Base-by-base conservation (phyloP, 2,888 invertebrate genomes). In the Abrostola triplasia region DNA sequence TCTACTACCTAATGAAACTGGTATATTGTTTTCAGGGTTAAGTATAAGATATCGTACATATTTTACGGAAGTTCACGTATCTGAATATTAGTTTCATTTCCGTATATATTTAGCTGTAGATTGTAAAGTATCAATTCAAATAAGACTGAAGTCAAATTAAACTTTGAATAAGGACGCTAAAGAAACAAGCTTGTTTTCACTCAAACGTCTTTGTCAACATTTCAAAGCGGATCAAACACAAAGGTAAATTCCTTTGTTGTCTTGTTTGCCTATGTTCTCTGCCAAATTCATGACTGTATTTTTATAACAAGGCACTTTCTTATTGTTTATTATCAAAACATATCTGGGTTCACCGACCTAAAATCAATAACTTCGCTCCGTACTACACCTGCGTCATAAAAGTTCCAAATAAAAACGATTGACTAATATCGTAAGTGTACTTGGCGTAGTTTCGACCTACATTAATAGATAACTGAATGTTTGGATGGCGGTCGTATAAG, bases 321-420 rank as follows among this genome's bases (percentile, higher is more conserved):
- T 24, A 40, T 62, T 69, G 44, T 53, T 51, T 50, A 36, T 44
- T 54, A 37, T 37, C 11, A 58, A 48, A 67, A 62, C 56, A 24
- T 59, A 38, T n/a, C 12, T 10, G 35, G 36, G 54, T 50, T 66
- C 67, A 54, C 24, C 44, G 52, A 55, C 54, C 67, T 55, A 10
- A 38, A 52, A 42, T 9, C 54, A 66, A 66, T 60, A 66, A 61
- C 50, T 59, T n/a, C 66, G 42, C 9, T 36, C 12, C 55, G 36
- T 54, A 47, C 55, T 24, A 47, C 5, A 70, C 72, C 67, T 62
- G 48, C 12, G 55, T 35, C 49, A 8, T 48, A 44, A 69, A 67
- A 57, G 35, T 6, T 49, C 35, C 36, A 38, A 56, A 38, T 47
- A 38, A 5, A 5, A 38, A 4, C n/a, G 7, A 48, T 38, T 11